Conservation (phyloP, 2,113 vertebrate species). For the Taxidea taxus region DNA sequence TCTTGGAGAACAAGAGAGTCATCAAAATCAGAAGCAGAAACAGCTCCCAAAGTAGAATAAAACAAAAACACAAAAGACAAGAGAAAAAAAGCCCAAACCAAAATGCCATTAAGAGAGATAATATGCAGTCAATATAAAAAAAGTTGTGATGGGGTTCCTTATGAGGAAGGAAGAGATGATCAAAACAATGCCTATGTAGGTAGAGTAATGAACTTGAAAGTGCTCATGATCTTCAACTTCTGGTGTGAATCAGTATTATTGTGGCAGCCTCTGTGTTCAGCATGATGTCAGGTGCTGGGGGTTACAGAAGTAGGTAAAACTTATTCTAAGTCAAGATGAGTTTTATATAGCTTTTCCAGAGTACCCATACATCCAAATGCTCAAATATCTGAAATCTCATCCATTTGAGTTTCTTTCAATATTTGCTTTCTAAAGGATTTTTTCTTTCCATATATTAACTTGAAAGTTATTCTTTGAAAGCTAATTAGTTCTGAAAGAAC, state of each 20-base stretch:
- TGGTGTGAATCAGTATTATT: not conserved
- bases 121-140: not conserved
- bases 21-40: not conserved
- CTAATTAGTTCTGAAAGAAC: not conserved
- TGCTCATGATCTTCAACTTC: not conserved
- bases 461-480: conserved; percentile 10
- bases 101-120: not conserved
- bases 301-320: not conserved
- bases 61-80: not conserved
- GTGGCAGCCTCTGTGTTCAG: not conserved
- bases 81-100: not conserved
- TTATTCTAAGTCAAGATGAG: not conserved
- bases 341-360: not conserved
- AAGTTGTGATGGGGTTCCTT: not conserved
- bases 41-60: not conserved
- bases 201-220: not conserved
- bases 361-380: not conserved
- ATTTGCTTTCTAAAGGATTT: conserved; percentile 9
- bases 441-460: not conserved
- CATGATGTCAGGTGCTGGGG: not conserved
- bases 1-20: not conserved
- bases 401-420: not conserved
- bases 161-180: not conserved
- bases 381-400: not conserved
- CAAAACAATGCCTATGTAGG: not conserved